Base-by-base conservation (phyloP, 1,140 invertebrate species). In the Nautilus pompilius region DNA sequence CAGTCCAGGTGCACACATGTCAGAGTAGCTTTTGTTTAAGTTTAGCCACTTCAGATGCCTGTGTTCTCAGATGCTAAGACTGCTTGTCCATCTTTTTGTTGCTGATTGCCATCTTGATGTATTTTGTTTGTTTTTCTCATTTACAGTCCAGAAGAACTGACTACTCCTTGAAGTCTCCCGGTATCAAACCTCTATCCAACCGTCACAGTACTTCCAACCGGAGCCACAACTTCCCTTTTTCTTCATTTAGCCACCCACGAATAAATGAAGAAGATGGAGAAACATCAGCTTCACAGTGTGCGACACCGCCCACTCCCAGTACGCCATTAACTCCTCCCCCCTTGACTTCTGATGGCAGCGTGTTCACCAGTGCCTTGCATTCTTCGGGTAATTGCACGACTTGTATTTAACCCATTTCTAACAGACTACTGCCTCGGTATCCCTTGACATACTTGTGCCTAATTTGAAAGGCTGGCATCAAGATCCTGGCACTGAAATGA, bases 81-180 rank as follows among this genome's bases (percentile, higher is more conserved):
- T 22, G 48, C 32, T 48, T 8, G 6, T 28, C 22, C 45, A 20
- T 8, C 6, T 30, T 60, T 55, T n/a, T n/a, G n/a, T n/a, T n/a
- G n/a, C n/a, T 5, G 56, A 56, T 41, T 60, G 20, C 57, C 13
- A 30, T 65, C 41, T 41, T 45, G 26, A 34, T 69, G 10, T 46
- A 24, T 62, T 20, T 48, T 36, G 29, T 29, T 45, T 29, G 36
- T 51, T 56, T 57, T 59, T 67, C 71, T 72, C 74, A 67, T 59
- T 66, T 82, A 81, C 71, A 93, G 91, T 87, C 90, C 2, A 87
- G 93, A 34, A 90, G 90, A 80, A 95, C 92, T 2, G 89, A 93
- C 54, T 85, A 94, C 63, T 89, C 89, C 63, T 80, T 96, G 53
- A 96, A 96, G 80, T 93, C 91, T 51, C 93, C 93, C 0, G 93